Conservation (phyloP, 2,113 vertebrate species). For the Diphyllodes magnificus region DNA sequence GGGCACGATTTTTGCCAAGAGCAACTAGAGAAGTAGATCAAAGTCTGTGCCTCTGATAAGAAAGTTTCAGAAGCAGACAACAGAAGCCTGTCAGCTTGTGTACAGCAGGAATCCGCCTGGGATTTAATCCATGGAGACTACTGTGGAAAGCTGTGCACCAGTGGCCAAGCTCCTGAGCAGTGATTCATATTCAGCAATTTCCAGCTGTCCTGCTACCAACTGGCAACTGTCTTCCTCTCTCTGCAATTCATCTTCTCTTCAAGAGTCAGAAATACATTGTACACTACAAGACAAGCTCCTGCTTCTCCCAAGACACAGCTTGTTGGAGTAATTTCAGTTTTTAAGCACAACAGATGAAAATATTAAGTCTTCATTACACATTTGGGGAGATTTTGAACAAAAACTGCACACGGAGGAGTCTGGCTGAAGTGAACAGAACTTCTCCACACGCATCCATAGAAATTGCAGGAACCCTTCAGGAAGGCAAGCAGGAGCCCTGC, state of each 20-base stretch:
- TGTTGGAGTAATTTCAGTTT: not conserved
- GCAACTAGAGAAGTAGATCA: slow-evolving; percentile 32
- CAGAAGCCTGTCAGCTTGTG: not conserved
- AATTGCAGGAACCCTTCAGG: not conserved
- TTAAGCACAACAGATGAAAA: not conserved
- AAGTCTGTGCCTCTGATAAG: slow-evolving; percentile 28
- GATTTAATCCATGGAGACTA: not conserved
- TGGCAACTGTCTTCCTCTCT: not conserved
- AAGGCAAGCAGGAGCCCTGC: not conserved
- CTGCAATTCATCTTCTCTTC: not conserved
- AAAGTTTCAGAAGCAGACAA: slow-evolving; percentile 7
- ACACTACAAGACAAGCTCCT: not conserved
- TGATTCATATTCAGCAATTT: slow-evolving; percentile 1
- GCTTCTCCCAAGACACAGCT: not conserved
- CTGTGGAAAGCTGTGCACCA: not conserved
- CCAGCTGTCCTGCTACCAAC: slow-evolving; percentile 7
- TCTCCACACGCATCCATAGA: not conserved
- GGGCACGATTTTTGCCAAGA: slow-evolving; percentile 46
- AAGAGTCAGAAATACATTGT: not conserved
- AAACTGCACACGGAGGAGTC: not conserved
- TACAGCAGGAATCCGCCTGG: not conserved
- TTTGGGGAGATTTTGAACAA: not conserved
- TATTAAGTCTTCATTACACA: not conserved
- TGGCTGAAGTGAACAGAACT: not conserved
- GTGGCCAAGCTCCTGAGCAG: not conserved